phyloP scores from a whole-genome alignment of 2,888 invertebrate genomes.

The Rutpela maculata region DNA sequence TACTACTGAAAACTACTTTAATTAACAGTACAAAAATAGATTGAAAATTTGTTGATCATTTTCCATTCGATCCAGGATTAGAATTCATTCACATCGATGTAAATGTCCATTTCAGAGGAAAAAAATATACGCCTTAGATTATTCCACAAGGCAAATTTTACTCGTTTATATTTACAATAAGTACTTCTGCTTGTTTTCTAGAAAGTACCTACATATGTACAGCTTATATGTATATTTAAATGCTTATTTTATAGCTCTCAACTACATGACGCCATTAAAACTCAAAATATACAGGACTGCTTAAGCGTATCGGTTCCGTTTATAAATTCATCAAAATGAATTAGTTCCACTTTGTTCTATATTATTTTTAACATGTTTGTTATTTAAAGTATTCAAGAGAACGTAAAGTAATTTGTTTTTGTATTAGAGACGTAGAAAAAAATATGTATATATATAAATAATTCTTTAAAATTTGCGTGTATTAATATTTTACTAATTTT shows the following conservation, averaged over 20 bases:
- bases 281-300: background rate
- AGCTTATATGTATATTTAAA: background rate
- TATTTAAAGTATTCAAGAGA: background rate
- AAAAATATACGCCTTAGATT: too few relatives aligned
- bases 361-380: background rate
- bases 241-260: slow-evolving; percentile 7
- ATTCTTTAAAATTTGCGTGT: too few relatives aligned
- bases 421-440: background rate
- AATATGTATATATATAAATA: too few relatives aligned
- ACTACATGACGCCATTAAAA: background rate
- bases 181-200: background rate
- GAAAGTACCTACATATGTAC: background rate
- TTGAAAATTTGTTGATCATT: too few relatives aligned
- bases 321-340: background rate
- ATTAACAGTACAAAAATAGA: too few relatives aligned
- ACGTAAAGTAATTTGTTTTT: slow-evolving; percentile 2
- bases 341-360: background rate
- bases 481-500: too few relatives aligned
- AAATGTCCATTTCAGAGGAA: too few relatives aligned
- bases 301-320: background rate
- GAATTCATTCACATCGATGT: too few relatives aligned
- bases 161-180: background rate
- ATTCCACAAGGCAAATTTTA: background rate
- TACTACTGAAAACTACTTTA: too few relatives aligned
- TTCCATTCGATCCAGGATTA: too few relatives aligned